Evolutionary conservation across 2,888 invertebrate species (phyloP).

Genomic region (Harmothoe impar): DNA sequence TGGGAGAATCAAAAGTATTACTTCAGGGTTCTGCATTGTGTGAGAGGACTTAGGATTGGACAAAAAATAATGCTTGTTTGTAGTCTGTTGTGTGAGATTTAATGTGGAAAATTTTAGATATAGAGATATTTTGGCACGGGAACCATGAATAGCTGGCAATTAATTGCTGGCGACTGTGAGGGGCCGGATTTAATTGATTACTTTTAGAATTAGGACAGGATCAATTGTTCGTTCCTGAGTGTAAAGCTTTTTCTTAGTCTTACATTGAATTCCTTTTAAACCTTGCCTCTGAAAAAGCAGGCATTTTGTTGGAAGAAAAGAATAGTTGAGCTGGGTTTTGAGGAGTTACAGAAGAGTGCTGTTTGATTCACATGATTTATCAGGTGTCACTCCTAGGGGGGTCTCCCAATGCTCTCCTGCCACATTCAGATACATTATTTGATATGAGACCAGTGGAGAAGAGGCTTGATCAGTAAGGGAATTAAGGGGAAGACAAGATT

Average conservation of each 20-base stretch:
- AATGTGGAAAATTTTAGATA: not conserved
- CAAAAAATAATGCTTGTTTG: no score
- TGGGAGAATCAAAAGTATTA: no score
- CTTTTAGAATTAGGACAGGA: conserved; percentile 35
- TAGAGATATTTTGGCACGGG: not conserved
- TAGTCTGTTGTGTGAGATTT: no score
- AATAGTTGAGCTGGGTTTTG: not conserved
- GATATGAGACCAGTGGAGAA: not conserved
- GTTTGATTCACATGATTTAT: conserved; percentile 27
- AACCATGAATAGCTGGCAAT: not conserved
- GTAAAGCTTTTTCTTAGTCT: not conserved
- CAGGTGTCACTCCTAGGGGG: not conserved
- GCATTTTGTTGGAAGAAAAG: not conserved
- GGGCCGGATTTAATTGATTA: conserved; percentile 19
- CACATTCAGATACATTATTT: not conserved
- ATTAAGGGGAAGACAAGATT: not conserved
- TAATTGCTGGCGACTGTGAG: conserved; percentile 27
- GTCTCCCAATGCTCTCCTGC: not conserved
- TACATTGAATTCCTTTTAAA: conserved; percentile 45
- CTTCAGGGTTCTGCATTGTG: no score
- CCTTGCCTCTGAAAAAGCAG: not conserved
- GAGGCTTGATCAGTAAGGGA: not conserved
- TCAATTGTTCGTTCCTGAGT: conserved; percentile 29
- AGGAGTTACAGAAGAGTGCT: not conserved
- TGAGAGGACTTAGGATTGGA: no score